A percentile compares a stretch with the other conserved stretches of the same genome.
These are phyloP conservation scores for Apus apus DNA, from an alignment of 2,113 vertebrate species.

Conservation along the genomic window DNA sequence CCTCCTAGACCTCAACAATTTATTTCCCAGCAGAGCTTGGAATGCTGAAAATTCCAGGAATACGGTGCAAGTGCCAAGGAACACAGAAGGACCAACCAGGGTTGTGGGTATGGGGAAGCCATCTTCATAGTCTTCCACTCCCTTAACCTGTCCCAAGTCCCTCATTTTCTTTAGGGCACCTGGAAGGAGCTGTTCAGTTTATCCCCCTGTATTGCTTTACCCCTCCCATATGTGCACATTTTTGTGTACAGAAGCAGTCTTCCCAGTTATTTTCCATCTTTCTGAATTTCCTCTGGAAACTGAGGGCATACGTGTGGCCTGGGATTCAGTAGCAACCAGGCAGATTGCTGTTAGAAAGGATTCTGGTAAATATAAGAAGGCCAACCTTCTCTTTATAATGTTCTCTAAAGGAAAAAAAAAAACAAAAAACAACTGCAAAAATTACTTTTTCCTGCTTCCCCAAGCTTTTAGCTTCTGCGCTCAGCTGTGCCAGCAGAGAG, in stretches of 20 bases:
- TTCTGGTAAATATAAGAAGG: neutral
- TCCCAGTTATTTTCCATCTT: neutral
- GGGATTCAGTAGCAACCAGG: neutral
- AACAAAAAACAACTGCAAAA: neutral
- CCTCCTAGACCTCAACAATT: neutral
- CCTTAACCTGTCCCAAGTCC: neutral
- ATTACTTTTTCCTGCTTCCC: conserved; percentile 2
- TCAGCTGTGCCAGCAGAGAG: neutral
- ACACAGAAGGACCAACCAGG: neutral
- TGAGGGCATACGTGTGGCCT: neutral
- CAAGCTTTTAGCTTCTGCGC: conserved; percentile 11
- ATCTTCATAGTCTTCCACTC: neutral
- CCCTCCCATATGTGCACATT: accelerated
- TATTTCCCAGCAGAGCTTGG: neutral
- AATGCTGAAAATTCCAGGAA: neutral
- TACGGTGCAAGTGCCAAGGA: neutral
- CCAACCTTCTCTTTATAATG: neutral
- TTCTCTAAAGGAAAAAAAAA: neutral
- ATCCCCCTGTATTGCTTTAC: neutral
- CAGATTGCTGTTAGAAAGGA: neutral
- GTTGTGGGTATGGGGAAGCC: neutral
- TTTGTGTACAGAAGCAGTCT: neutral
- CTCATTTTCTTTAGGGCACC: neutral
- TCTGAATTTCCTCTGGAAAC: neutral
- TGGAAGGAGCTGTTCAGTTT: neutral